Evolutionary conservation across 2,888 invertebrate species (phyloP), one percentile per base, ranked within the genome.

Genomic region (Rapana venosa): DNA sequence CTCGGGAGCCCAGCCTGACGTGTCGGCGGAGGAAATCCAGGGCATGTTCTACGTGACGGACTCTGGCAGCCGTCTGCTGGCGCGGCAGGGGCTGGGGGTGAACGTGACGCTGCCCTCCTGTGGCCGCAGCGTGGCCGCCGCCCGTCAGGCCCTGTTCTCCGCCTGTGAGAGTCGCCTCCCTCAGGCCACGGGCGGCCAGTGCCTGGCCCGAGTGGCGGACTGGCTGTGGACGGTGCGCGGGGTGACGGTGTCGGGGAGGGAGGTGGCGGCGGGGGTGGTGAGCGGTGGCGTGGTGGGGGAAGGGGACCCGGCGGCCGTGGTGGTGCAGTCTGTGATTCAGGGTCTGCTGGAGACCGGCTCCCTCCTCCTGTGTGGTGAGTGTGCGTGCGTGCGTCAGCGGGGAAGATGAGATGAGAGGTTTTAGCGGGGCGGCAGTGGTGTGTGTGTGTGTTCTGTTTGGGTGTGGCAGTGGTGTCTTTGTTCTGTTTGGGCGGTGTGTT

Each of bases 1-100:
- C 17, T 74, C 90, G 1, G 89, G 84, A 20, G 61, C 87, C 26
- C 74, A 89, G 32, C 86, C 61, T 15, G 66, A 87, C 22, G 87
- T 88, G 47, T 32, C 61, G 5, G 87, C 87, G 6, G 79, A 89
- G 79, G 87, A 90, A 66, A 66, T 87, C 1, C 87, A 90, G 66
- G 90, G 58, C n/a, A 81, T 88, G 35, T 88, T 88, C 58, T 88
- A 88, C 81, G 88, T 88, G 17, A 88, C 88, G 30, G 81, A 70
- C 61, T n/a, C 36, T 0, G 88, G 88, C 26, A 35, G n/a, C 56
- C 83, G 81, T n/a, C 88, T 88, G 84, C 84, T 88, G 66, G 88
- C 84, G 66, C 66, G 66, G 84, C 47, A 83, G 26, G 70, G 32
- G 13, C 47, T 88, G n/a, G 35, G 47, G 17, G 56, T 83, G 4